These are phyloP conservation scores for Hirtodrosophila duncani DNA, from an alignment of 2,888 invertebrate genomes.

Conservation along the genomic window DNA sequence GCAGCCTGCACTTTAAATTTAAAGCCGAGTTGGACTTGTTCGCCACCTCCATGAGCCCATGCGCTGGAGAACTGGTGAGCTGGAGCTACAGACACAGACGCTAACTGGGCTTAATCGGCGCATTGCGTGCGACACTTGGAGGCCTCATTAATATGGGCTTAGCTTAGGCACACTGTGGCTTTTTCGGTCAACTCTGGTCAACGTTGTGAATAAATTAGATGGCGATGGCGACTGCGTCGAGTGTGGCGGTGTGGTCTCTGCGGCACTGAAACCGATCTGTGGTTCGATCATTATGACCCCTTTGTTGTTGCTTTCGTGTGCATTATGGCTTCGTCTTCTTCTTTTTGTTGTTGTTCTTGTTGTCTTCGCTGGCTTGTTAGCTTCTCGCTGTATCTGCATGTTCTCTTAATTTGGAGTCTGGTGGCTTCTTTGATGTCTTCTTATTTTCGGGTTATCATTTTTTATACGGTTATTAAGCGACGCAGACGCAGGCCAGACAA, in stretches of 20 bases:
- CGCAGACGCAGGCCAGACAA: conserved; percentile 25
- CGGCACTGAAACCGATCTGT: conserved; percentile 22
- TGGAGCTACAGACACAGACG: conserved; percentile 31
- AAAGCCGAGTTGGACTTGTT: conserved; percentile 32
- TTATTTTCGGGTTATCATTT: conserved; percentile 72
- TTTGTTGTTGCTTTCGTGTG: conserved; percentile 29
- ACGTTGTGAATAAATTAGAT: conserved; percentile 74
- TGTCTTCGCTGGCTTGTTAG: conserved; percentile 55
- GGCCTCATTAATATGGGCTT: conserved; percentile 70
- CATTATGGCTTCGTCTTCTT: conserved; percentile 27
- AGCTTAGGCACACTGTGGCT: conserved; percentile 24
- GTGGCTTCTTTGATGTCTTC: conserved; percentile 66
- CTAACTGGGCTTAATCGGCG: conserved; percentile 70
- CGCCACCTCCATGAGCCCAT: conserved; percentile 38
- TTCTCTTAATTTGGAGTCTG: conserved; percentile 36
- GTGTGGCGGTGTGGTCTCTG: conserved; percentile 16
- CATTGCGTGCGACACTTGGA: conserved; percentile 69
- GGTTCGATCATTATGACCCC: conserved; percentile 60
- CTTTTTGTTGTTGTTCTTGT: conserved; percentile 19
- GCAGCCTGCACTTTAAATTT: conserved; percentile 53
- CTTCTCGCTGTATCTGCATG: conserved; percentile 44
- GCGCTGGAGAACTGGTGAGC: neutral
- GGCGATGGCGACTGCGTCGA: conserved; percentile 45
- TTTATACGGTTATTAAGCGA: conserved; percentile 70
- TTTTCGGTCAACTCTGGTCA: conserved; percentile 26